Conservation (phyloP, 2,888 invertebrate species). For the Diarsia mendica region DNA sequence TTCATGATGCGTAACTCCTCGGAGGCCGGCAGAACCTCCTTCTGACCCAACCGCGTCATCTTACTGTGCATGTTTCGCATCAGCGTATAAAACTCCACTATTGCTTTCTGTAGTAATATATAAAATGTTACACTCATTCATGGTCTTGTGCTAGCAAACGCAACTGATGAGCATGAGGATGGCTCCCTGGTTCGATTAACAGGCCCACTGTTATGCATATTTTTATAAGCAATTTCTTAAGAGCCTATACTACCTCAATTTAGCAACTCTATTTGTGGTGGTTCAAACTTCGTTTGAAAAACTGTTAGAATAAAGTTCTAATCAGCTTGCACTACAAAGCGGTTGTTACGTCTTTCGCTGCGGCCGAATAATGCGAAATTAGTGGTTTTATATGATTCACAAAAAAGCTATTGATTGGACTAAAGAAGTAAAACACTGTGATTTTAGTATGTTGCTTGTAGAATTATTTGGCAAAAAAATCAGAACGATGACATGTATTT, state of each 20-base stretch:
- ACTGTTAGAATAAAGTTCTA: too few relatives aligned
- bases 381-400: too few relatives aligned
- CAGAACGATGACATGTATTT: too few relatives aligned
- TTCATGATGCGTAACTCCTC: constrained; percentile 84
- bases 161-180: background rate
- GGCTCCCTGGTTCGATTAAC: background rate
- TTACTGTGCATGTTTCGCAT: constrained; percentile 77
- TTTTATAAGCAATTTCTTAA: background rate
- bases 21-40: constrained; percentile 72
- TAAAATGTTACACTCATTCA: background rate
- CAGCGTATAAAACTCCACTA: constrained; percentile 78
- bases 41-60: constrained; percentile 75
- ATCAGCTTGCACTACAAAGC: too few relatives aligned
- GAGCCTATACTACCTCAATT: background rate
- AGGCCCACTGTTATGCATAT: background rate
- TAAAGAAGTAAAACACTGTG: too few relatives aligned
- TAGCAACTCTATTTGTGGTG: too few relatives aligned
- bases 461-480: too few relatives aligned
- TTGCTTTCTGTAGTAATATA: constrained; percentile 70
- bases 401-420: too few relatives aligned
- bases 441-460: too few relatives aligned
- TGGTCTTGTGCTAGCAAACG: background rate
- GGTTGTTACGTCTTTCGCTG: too few relatives aligned
- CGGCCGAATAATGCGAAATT: too few relatives aligned
- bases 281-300: too few relatives aligned